phyloP scores from a whole-genome alignment of 2,113 vertebrate species.

The Clupea harengus region DNA sequence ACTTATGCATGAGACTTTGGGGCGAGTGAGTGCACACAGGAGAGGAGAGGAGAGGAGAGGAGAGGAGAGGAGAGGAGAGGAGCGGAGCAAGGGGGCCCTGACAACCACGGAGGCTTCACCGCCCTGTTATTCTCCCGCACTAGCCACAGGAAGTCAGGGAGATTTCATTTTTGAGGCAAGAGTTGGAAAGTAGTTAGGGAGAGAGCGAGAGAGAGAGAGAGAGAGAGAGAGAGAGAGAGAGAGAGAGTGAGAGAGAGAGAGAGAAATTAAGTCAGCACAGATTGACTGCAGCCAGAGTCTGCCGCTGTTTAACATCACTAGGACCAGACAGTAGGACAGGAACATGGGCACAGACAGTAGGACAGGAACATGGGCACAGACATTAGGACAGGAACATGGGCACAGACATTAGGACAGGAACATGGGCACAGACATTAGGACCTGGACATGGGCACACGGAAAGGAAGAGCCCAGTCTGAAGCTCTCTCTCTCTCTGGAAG shows the following conservation, averaged over 20 bases:
- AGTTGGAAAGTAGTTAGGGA: slow-evolving; percentile 15
- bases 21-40: not conserved
- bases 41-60: not conserved
- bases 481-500: not conserved
- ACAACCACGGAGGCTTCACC: not conserved
- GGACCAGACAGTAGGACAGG: not conserved
- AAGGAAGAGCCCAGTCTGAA: not conserved
- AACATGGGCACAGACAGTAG: slow-evolving; percentile 3
- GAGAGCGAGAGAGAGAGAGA: not conserved
- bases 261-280: not conserved
- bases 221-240: not conserved
- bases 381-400: slow-evolving; percentile 11
- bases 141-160: not conserved
- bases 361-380: slow-evolving; percentile 17
- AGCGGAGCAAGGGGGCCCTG: not conserved
- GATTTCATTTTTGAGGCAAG: slow-evolving; percentile 6
- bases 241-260: not conserved
- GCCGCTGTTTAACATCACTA: not conserved
- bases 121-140: not conserved
- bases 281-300: not conserved
- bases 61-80: not conserved
- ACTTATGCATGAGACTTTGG: slow-evolving; percentile 45
- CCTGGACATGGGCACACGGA: not conserved
- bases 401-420: slow-evolving; percentile 13
- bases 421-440: too few species aligned